These are phyloP conservation scores for Aromia moschata DNA, from an alignment of 2,888 invertebrate species.

Conservation along the genomic window DNA sequence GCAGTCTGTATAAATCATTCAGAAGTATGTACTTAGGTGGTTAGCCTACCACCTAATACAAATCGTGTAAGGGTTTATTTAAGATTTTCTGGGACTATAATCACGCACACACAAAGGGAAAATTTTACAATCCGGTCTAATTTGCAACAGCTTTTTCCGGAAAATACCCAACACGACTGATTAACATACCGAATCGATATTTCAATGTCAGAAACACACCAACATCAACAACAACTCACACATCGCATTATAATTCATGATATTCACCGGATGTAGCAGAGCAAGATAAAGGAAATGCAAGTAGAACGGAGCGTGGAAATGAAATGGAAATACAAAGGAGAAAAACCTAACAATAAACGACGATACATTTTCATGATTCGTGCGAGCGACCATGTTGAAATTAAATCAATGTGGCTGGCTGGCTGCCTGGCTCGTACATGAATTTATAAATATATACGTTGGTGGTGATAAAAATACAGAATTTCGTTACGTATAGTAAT, in stretches of 20 bases:
- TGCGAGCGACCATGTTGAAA: conserved; percentile 1
- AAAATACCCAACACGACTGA: background rate
- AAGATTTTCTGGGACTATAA: too few relatives aligned
- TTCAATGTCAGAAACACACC: conserved; percentile 22
- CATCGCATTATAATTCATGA: conserved; percentile 27
- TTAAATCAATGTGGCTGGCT: conserved; percentile 9
- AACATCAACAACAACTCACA: conserved; percentile 22
- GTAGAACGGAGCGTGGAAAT: conserved; percentile 26
- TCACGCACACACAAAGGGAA: too few relatives aligned
- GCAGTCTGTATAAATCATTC: too few relatives aligned
- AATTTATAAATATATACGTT: background rate
- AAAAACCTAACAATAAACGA: conserved; percentile 30
- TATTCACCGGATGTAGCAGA: conserved; percentile 22
- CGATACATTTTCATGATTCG: conserved; percentile 30
- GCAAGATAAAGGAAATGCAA: conserved; percentile 30
- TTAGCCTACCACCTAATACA: too few relatives aligned
- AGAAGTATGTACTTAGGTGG: too few relatives aligned
- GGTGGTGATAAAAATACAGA: background rate
- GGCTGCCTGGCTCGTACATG: background rate
- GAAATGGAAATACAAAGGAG: conserved; percentile 29
- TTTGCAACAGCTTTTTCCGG: conserved; percentile 3
- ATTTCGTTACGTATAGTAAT: too few relatives aligned
- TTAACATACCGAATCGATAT: conserved; percentile 14
- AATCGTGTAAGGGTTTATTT: too few relatives aligned
- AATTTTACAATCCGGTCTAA: too few relatives aligned